Conservation (phyloP, 1,140 invertebrate species). For the Pemphigus obesinymphae region DNA sequence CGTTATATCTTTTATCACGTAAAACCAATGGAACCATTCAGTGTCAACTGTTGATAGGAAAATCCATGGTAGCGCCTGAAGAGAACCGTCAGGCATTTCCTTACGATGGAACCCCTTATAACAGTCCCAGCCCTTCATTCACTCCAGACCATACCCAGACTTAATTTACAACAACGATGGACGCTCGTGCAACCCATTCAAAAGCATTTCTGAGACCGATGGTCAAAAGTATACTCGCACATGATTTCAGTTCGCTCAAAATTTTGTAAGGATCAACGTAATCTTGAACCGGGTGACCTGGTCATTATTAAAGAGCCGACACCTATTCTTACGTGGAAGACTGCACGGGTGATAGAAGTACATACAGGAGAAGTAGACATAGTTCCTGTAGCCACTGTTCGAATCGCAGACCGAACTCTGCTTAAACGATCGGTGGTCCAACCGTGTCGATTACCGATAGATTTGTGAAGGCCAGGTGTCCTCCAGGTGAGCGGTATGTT, state of each 20-base stretch:
- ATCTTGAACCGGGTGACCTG: conserved; percentile 32
- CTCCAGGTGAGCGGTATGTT: neutral
- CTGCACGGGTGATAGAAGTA: conserved; percentile 9
- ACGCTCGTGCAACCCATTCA: neutral
- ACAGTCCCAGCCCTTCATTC: neutral
- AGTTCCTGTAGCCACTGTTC: conserved; percentile 26
- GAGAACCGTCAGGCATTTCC: conserved; percentile 49
- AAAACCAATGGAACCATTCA: neutral
- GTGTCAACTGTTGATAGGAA: neutral
- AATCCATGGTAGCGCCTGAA: conserved; percentile 43
- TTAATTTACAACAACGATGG: neutral
- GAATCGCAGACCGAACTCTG: conserved; percentile 1
- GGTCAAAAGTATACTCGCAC: too few species aligned
- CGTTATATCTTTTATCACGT: conserved; percentile 14
- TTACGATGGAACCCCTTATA: conserved; percentile 45
- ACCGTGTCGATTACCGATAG: too few species aligned
- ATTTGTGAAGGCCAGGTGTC: neutral
- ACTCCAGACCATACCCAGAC: neutral
- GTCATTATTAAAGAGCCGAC: conserved; percentile 14
- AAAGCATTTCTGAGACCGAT: neutral
- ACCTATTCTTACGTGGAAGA: conserved; percentile 22
- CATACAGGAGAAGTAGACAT: conserved; percentile 22
- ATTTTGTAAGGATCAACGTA: neutral
- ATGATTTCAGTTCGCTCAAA: neutral
- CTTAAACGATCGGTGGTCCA: neutral